Percentiles rank a stretch among this genome's conserved stretches.
phyloP scores from a whole-genome alignment of 2,113 vertebrate genomes.

The Istiophorus platypterus region DNA sequence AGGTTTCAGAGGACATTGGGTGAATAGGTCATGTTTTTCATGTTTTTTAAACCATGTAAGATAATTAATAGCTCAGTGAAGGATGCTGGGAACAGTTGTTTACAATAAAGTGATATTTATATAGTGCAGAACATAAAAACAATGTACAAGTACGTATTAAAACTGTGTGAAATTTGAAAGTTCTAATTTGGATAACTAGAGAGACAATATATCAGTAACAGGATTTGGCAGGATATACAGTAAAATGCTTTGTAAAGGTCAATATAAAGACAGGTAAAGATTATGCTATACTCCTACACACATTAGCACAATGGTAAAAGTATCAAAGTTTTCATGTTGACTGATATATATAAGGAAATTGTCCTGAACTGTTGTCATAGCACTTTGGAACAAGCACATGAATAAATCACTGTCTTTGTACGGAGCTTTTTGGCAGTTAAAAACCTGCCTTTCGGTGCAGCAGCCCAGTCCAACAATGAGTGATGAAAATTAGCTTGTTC shows the following conservation, averaged over 20 bases:
- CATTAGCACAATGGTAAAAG: neutral
- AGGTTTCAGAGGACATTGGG: conserved; percentile 10
- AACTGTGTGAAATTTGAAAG: neutral
- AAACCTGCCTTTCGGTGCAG: conserved; percentile 12
- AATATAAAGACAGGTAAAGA: neutral
- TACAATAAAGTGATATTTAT: neutral
- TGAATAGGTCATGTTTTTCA: conserved; percentile 7
- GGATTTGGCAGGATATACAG: neutral
- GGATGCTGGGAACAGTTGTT: conserved; percentile 2
- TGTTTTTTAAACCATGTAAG: neutral
- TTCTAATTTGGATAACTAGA: neutral
- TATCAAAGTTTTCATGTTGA: neutral
- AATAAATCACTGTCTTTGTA: conserved; percentile 23
- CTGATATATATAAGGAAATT: conserved; percentile 13
- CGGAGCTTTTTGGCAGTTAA: neutral
- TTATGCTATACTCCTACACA: no score
- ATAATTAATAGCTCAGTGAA: conserved; percentile 12
- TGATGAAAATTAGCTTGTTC: conserved; percentile 16
- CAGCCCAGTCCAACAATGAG: neutral
- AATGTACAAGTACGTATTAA: neutral
- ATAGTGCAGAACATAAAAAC: neutral
- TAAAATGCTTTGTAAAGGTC: neutral
- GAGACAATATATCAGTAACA: neutral
- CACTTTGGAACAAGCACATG: conserved; percentile 8
- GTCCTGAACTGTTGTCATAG: conserved; percentile 10